A percentile compares a stretch with the other conserved stretches of the same genome.
These are phyloP conservation scores for Petrosia ficiformis DNA, from an alignment of 37 sponge, comb jelly and placozoan species.

Conservation along the genomic window DNA sequence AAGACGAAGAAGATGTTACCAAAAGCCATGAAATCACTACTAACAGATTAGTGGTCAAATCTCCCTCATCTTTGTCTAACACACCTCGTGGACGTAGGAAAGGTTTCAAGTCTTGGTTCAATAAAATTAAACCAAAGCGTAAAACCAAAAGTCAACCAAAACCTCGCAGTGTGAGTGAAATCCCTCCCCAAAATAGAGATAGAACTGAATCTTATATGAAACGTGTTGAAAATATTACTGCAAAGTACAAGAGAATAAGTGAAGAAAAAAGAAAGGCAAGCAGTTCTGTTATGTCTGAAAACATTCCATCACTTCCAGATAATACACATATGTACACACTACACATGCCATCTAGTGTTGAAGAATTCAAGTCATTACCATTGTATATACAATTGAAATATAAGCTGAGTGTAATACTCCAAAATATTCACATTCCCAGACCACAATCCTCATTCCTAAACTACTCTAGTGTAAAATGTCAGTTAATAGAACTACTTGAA, in stretches of 20 bases:
- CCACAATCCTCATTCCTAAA: constrained; percentile 7
- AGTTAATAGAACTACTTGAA: not conserved
- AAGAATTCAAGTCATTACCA: constrained; percentile 9
- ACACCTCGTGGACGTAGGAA: not conserved
- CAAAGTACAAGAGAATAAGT: not conserved
- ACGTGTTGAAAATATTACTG: constrained; percentile 18
- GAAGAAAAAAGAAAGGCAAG: not conserved
- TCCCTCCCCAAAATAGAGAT: not conserved
- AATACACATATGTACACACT: not conserved
- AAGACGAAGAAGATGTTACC: not conserved
- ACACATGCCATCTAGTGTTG: not conserved
- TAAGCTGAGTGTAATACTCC: constrained; percentile 41
- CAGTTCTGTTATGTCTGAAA: not conserved
- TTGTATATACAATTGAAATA: constrained; percentile 44
- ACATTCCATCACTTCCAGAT: not conserved
- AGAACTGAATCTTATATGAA: constrained; percentile 10
- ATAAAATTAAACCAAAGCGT: not conserved
- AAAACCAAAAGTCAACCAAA: not conserved
- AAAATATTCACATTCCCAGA: constrained; percentile 34
- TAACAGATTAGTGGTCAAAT: not conserved
- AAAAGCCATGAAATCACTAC: not conserved
- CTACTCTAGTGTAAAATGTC: too few relatives aligned
- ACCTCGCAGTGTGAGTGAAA: too few relatives aligned
- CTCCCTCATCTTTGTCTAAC: not conserved
- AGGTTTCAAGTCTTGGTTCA: not conserved